Percentiles rank a stretch among this genome's conserved stretches.
Conservation (phyloP, 2,113 vertebrate species). For the Tetrax tetrax region DNA sequence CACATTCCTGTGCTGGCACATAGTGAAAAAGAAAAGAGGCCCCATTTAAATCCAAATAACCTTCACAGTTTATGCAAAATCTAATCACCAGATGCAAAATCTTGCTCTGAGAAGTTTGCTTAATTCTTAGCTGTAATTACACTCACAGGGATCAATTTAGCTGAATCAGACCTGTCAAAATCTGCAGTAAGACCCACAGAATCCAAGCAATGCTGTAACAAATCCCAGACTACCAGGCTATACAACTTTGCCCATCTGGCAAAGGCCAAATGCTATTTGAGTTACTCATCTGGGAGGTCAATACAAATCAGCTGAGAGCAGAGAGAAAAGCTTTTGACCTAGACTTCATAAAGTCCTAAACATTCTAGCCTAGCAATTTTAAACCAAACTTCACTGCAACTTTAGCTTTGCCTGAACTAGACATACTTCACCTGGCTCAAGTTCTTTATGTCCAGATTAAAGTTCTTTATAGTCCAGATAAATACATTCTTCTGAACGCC, state of each 20-base stretch:
- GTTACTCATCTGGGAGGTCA: neutral
- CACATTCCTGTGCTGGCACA: neutral
- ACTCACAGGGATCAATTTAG: neutral
- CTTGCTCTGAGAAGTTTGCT: neutral
- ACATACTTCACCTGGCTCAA: neutral
- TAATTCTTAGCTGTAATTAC: neutral
- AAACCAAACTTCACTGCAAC: neutral
- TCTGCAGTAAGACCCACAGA: neutral
- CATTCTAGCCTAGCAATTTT: neutral
- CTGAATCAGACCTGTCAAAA: neutral
- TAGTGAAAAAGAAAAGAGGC: neutral
- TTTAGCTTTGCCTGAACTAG: neutral
- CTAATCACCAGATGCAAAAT: neutral
- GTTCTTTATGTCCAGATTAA: neutral
- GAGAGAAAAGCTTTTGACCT: neutral
- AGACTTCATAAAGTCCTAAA: neutral
- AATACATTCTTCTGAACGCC: neutral
- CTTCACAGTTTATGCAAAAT: neutral
- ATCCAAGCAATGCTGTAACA: neutral
- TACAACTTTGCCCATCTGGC: too few species aligned
- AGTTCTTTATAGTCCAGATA: neutral
- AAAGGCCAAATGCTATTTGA: neutral
- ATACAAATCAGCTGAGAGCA: neutral
- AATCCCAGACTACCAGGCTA: neutral
- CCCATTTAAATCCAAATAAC: neutral